A percentile compares a stretch with the other conserved stretches of the same genome.
These are phyloP conservation scores for Trinorchestia longiramus DNA, from an alignment of 1,140 invertebrate genomes.

Conservation along the genomic window DNA sequence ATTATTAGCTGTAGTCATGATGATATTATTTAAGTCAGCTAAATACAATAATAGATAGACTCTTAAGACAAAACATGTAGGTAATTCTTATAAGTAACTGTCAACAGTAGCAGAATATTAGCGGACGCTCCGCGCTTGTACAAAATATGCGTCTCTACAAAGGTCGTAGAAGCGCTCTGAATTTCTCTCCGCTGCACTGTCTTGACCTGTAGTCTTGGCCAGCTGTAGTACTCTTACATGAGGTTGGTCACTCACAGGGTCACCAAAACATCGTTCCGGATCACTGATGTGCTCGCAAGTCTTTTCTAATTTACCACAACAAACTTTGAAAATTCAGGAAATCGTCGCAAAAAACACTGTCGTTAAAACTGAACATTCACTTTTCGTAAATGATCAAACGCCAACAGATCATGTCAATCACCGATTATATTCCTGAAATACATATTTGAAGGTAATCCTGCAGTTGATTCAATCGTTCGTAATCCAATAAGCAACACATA, in stretches of 20 bases:
- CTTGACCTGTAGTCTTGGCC: too few relatives aligned
- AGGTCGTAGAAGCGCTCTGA: not conserved
- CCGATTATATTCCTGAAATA: not conserved
- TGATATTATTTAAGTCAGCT: slow-evolving; percentile 35
- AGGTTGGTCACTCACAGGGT: not conserved
- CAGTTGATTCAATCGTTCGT: not conserved
- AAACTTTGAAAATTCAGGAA: not conserved
- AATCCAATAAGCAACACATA: not conserved
- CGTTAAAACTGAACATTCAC: not conserved
- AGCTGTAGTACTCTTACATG: not conserved
- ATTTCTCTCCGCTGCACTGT: not conserved
- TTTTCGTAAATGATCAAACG: not conserved
- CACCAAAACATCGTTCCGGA: too few relatives aligned
- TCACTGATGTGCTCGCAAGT: not conserved
- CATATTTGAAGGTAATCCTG: not conserved
- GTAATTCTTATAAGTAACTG: slow-evolving; percentile 37
- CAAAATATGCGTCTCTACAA: not conserved
- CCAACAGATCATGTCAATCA: too few relatives aligned
- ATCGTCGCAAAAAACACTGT: not conserved
- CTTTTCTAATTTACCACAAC: not conserved
- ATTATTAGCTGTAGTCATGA: not conserved
- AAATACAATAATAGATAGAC: slow-evolving; percentile 47
- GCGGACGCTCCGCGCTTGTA: not conserved
- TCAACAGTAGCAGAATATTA: slow-evolving; percentile 38
- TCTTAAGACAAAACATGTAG: slow-evolving; percentile 52